Conservation (phyloP, 1,140 invertebrate species). For the Aphelenchoides fujianensis region DNA sequence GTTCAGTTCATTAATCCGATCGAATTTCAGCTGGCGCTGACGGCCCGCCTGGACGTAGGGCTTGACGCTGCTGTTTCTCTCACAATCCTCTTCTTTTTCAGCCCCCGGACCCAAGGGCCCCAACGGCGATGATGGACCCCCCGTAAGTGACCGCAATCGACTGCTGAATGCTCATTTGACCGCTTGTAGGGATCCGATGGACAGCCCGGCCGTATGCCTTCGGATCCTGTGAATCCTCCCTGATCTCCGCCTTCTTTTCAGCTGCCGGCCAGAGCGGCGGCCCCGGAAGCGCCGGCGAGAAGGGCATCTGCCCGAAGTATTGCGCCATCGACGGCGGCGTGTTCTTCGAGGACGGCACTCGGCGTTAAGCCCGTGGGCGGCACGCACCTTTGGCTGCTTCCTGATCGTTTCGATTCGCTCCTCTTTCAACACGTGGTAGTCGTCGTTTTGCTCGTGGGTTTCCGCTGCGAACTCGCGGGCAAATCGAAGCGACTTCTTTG, state of each 20-base stretch:
- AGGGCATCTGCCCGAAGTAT: constrained; percentile 55
- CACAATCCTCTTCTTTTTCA: neutral
- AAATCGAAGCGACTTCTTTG: too few relatives aligned
- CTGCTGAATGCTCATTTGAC: neutral
- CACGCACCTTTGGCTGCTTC: too few relatives aligned
- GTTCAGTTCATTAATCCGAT: too few relatives aligned
- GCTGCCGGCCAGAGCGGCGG: constrained; percentile 53
- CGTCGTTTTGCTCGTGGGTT: too few relatives aligned
- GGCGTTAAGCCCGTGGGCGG: constrained; percentile 30
- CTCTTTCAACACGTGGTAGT: too few relatives aligned
- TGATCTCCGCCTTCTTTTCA: neutral
- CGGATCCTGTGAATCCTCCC: neutral
- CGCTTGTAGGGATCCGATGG: constrained; percentile 50
- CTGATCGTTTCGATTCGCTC: too few relatives aligned
- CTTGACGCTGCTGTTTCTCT: too few relatives aligned
- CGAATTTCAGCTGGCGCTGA: too few relatives aligned
- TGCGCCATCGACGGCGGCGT: constrained; percentile 47
- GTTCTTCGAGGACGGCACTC: constrained; percentile 52
- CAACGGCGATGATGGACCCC: constrained; percentile 39
- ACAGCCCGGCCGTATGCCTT: constrained; percentile 38
- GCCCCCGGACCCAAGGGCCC: constrained; percentile 18
- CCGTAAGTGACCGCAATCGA: constrained; percentile 15
- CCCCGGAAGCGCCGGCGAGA: constrained; percentile 52
- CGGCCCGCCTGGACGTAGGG: too few relatives aligned
- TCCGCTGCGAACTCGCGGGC: too few relatives aligned